Evolutionary conservation across 2,888 invertebrate genomes (phyloP).

Genomic region (Ecdyonurus torrentis): DNA sequence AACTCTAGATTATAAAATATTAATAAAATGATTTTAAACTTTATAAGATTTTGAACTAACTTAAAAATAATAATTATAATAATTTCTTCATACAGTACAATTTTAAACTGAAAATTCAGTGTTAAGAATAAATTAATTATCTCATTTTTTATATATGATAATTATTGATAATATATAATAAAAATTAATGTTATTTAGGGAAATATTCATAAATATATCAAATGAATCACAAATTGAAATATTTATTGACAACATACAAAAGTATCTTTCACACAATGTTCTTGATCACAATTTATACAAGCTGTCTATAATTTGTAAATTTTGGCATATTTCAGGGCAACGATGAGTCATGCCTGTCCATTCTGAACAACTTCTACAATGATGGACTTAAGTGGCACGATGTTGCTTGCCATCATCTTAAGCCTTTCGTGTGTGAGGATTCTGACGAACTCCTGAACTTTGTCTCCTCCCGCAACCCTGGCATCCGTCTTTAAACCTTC

Average conservation of each 20-base stretch:
- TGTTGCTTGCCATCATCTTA: slow-evolving; percentile 70
- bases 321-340: slow-evolving; percentile 44
- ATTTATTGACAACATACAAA: neutral
- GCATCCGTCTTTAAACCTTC: slow-evolving; percentile 49
- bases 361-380: slow-evolving; percentile 82
- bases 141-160: no score
- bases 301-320: neutral
- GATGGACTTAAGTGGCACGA: slow-evolving; percentile 79
- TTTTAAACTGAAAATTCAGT: no score
- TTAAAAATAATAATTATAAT: no score
- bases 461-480: slow-evolving; percentile 75
- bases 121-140: no score
- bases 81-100: no score
- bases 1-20: no score
- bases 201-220: neutral
- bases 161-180: no score
- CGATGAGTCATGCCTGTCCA: slow-evolving; percentile 77
- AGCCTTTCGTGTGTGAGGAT: slow-evolving; percentile 82
- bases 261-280: neutral
- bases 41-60: no score
- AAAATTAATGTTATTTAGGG: neutral
- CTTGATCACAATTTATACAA: neutral
- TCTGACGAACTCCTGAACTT: slow-evolving; percentile 79
- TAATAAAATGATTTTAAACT: no score
- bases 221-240: neutral